These are phyloP conservation scores for Erpornis zantholeuca DNA, from an alignment of 2,113 vertebrate species.

Conservation along the genomic window DNA sequence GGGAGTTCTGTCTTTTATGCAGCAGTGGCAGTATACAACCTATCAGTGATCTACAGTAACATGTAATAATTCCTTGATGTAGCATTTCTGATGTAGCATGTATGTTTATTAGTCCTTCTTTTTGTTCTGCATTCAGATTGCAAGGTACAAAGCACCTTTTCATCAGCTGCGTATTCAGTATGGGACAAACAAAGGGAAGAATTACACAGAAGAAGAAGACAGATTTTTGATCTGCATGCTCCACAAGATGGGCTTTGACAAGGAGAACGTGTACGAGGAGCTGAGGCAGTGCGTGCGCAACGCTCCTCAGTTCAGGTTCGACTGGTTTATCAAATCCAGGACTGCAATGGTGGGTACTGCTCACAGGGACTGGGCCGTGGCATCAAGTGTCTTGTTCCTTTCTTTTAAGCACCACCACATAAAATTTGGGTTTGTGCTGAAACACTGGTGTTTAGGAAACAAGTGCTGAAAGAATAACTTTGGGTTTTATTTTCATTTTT, in stretches of 20 bases:
- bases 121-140: constrained; percentile 75
- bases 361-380: not conserved
- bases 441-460: not conserved
- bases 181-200: constrained; percentile 89
- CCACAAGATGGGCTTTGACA: constrained; percentile 92
- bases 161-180: constrained; percentile 89
- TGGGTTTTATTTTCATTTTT: not conserved
- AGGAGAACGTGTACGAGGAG: constrained; percentile 88
- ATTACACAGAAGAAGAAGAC: constrained; percentile 89
- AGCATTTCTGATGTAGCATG: not conserved
- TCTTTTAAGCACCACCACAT: not conserved
- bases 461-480: not conserved
- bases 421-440: not conserved
- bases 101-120: not conserved
- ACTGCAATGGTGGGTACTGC: constrained; percentile 84
- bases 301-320: constrained; percentile 87
- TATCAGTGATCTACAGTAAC: not conserved
- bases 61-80: not conserved
- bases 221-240: constrained; percentile 89
- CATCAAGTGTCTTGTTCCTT: not conserved
- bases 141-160: constrained; percentile 88
- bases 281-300: constrained; percentile 88
- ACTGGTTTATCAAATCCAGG: constrained; percentile 92
- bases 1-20: not conserved
- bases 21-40: not conserved